phyloP scores from a whole-genome alignment of 2,113 vertebrate genomes.

The Rhodinocichla rosea region DNA sequence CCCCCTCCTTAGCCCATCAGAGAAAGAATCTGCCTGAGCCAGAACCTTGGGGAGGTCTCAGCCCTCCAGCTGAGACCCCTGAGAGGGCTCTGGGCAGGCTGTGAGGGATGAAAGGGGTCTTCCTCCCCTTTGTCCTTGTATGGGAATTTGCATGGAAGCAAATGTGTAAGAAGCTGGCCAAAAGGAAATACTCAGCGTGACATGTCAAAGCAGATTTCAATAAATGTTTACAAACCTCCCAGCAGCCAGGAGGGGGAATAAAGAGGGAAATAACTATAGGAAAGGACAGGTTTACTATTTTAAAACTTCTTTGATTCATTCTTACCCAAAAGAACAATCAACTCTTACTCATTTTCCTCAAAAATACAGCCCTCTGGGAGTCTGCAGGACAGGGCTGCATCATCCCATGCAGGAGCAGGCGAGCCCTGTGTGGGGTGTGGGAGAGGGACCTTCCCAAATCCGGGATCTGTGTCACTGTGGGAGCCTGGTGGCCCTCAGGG shows the following conservation, averaged over 20 bases:
- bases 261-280: not conserved
- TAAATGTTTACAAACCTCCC: not conserved
- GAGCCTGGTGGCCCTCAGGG: rapidly evolving
- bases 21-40: not conserved
- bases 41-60: not conserved
- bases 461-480: not conserved
- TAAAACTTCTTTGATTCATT: not conserved
- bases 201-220: not conserved
- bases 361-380: not conserved
- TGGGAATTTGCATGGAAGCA: slow-evolving; percentile 27
- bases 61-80: not conserved
- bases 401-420: rapidly evolving
- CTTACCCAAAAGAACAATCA: not conserved
- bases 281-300: slow-evolving; percentile 22
- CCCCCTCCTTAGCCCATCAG: not conserved
- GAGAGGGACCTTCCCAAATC: not conserved
- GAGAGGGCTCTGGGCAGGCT: not conserved
- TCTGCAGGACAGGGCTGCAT: not conserved
- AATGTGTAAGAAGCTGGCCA: not conserved
- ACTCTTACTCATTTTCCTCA: not conserved
- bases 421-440: rapidly evolving
- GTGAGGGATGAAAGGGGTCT: not conserved
- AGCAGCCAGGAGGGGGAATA: not conserved
- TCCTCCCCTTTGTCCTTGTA: not conserved
- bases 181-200: slow-evolving; percentile 14